Evolutionary conservation across 2,113 vertebrate species (phyloP).

Genomic region (Odocoileus virginianus): DNA sequence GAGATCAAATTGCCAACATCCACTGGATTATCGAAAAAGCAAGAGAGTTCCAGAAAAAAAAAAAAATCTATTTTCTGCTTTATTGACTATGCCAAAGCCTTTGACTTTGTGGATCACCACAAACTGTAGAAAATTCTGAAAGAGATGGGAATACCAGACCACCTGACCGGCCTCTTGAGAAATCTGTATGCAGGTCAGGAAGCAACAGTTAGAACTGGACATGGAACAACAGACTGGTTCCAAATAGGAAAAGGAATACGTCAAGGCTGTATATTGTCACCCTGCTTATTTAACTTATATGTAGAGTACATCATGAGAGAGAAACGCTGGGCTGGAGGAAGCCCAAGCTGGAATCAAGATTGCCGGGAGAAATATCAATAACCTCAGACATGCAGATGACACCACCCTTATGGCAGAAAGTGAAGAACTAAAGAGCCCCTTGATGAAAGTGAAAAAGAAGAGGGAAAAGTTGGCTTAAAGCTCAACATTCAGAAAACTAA

Average conservation of each 20-base stretch:
- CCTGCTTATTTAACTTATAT: background rate
- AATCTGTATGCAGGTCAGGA: background rate
- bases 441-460: background rate
- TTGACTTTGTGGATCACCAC: background rate
- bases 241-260: accelerated
- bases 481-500: background rate
- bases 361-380: background rate
- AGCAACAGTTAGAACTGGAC: background rate
- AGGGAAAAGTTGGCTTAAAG: background rate
- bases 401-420: background rate
- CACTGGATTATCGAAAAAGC: accelerated
- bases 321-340: accelerated
- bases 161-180: background rate
- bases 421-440: background rate
- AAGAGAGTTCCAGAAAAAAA: background rate
- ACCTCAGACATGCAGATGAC: background rate
- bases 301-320: background rate
- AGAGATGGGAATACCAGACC: background rate
- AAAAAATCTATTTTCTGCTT: background rate
- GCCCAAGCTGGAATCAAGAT: background rate
- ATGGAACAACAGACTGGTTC: background rate
- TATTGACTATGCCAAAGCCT: background rate
- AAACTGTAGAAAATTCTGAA: background rate
- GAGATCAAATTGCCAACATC: background rate
- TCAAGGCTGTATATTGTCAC: background rate